These are phyloP conservation scores for Polymixis lichenea DNA, from an alignment of 2,888 invertebrate species.

Conservation along the genomic window DNA sequence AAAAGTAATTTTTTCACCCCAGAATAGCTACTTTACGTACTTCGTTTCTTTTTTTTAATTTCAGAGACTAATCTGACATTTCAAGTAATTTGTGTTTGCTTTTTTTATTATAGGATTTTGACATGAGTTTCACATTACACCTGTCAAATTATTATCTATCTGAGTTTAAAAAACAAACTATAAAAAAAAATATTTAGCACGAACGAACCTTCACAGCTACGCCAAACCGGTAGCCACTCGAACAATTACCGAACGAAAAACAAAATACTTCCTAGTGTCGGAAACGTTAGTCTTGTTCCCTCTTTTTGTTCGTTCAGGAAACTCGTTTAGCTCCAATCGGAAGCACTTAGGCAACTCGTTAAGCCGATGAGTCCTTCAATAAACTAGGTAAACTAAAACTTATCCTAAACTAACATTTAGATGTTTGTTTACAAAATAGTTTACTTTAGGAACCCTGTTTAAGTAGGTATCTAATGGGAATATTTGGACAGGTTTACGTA, in stretches of 20 bases:
- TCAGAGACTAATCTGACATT: too few relatives aligned
- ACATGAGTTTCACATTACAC: too few relatives aligned
- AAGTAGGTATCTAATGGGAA: constrained; percentile 14
- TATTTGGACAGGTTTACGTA: constrained; percentile 22
- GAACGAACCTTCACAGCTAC: background rate
- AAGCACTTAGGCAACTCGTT: constrained; percentile 60
- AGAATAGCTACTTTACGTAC: background rate
- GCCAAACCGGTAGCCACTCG: background rate
- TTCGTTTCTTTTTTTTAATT: too few relatives aligned
- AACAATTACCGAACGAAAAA: constrained; percentile 27
- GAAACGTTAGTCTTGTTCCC: constrained; percentile 32
- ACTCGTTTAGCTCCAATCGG: constrained; percentile 33
- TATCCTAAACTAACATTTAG: constrained; percentile 36
- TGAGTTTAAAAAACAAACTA: too few relatives aligned
- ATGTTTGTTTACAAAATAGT: constrained; percentile 37
- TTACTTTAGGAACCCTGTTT: constrained; percentile 11
- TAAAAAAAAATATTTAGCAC: background rate
- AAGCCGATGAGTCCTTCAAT: constrained; percentile 47
- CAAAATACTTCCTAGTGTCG: constrained; percentile 20
- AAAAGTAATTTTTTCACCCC: background rate
- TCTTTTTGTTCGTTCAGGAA: constrained; percentile 46
- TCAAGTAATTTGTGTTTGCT: too few relatives aligned
- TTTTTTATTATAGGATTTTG: too few relatives aligned
- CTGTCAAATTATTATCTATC: too few relatives aligned
- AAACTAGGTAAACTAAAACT: constrained; percentile 45